A percentile compares a stretch with the other conserved stretches of the same genome.
Evolutionary conservation across 92 coral and sea anemone genomes (phyloP).

Genomic region (Micromussa lordhowensis): DNA sequence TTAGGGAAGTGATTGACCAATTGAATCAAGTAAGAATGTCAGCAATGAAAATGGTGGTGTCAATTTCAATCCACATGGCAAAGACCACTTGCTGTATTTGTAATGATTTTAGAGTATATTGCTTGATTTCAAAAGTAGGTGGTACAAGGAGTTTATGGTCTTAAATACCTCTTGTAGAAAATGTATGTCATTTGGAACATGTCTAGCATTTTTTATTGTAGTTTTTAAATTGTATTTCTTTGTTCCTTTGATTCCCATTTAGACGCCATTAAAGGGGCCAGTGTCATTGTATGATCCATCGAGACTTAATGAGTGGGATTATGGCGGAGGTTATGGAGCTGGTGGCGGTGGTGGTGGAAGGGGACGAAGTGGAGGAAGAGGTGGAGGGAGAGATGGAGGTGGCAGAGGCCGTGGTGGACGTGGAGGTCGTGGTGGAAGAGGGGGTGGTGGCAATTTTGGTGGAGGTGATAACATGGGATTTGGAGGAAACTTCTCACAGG

Average conservation of each 20-base stretch:
- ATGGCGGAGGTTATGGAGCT: conserved; percentile 80
- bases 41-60: background rate
- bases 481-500: conserved; percentile 73
- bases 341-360: conserved; percentile 74
- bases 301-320: conserved; percentile 71
- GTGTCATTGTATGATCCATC: conserved; percentile 92
- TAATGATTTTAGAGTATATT: background rate
- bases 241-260: conserved; percentile 11
- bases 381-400: conserved; percentile 73
- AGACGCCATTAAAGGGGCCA: conserved; percentile 90
- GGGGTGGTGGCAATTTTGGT: conserved; percentile 66
- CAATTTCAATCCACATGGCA: background rate
- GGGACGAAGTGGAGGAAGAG: conserved; percentile 65
- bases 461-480: conserved; percentile 53
- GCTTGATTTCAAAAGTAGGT: background rate
- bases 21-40: conserved; percentile 55
- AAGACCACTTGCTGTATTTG: too few species aligned
- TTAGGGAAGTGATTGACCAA: conserved; percentile 37
- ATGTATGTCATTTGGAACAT: background rate
- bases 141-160: background rate
- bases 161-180: background rate
- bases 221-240: background rate
- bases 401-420: conserved; percentile 67
- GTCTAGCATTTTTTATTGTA: background rate
- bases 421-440: conserved; percentile 66